Evolutionary conservation across 2,113 vertebrate species (phyloP).

Genomic region (Alligator sinensis): DNA sequence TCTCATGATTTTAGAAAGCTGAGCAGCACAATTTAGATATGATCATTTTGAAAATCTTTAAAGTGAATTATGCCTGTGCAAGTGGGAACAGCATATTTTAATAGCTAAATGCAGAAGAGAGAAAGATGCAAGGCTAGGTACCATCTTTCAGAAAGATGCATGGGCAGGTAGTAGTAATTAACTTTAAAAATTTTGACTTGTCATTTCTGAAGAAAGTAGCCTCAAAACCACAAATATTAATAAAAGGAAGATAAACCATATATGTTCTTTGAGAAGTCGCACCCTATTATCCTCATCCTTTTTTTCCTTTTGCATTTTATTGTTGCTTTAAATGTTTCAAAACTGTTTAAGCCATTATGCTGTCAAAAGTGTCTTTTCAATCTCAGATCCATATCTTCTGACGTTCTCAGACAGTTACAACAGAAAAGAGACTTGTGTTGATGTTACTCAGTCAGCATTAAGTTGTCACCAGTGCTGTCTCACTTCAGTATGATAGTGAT

Average conservation of each 20-base stretch:
- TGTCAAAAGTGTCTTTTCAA: slow-evolving; percentile 67
- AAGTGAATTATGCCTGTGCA: neutral
- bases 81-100: neutral
- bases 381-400: slow-evolving; percentile 55
- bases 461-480: slow-evolving; percentile 55
- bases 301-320: slow-evolving; percentile 36
- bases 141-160: neutral
- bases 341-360: slow-evolving; percentile 70
- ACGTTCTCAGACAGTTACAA: slow-evolving; percentile 59
- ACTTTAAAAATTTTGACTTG: slow-evolving; percentile 29
- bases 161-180: neutral
- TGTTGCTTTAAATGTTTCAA: slow-evolving; percentile 73
- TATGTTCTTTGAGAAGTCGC: slow-evolving; percentile 39
- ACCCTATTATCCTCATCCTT: slow-evolving; percentile 43
- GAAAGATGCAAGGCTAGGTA: neutral
- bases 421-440: slow-evolving; percentile 46
- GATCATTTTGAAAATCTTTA: slow-evolving; percentile 13
- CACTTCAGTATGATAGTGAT: slow-evolving; percentile 11
- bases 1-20: neutral
- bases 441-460: slow-evolving; percentile 59
- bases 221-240: slow-evolving; percentile 16
- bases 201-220: slow-evolving; percentile 5
- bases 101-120: neutral
- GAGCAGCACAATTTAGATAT: neutral
- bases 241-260: slow-evolving; percentile 36